Percentiles rank a stretch among this genome's conserved stretches.
Evolutionary conservation across 2,797 vertebrate species (phyloP).

Genomic region (Propithecus perrieri): DNA sequence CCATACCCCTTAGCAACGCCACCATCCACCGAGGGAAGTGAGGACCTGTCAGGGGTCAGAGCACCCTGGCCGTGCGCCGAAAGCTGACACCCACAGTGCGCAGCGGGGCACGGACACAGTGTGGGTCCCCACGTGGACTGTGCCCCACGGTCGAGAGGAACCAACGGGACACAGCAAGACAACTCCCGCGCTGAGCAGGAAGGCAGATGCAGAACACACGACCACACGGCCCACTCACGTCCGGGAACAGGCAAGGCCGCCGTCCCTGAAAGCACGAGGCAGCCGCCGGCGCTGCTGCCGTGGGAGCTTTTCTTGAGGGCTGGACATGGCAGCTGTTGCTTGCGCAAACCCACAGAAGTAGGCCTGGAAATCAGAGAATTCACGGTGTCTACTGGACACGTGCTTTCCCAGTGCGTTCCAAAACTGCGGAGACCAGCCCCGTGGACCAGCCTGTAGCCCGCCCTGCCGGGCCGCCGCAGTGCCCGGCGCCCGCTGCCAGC

Average conservation of each 20-base stretch:
- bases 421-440: neutral
- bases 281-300: no score
- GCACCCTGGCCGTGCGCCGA: neutral
- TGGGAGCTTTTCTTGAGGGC: no score
- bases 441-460: neutral
- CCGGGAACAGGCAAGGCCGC: neutral
- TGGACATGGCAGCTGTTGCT: neutral
- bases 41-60: neutral
- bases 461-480: no score
- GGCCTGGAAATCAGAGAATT: neutral
- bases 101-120: neutral
- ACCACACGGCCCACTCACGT: neutral
- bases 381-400: neutral
- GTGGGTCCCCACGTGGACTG: neutral
- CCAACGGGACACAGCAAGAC: neutral
- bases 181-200: neutral
- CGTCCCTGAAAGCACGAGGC: neutral
- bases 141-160: neutral
- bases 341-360: neutral
- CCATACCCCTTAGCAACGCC: neutral
- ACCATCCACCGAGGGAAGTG: neutral
- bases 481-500: neutral
- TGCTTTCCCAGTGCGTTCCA: neutral
- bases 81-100: no score
- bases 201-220: neutral